Percentiles rank a stretch among this genome's conserved stretches.
phyloP scores from a whole-genome alignment of 2,888 invertebrate species.

The Protodeltote pygarga region DNA sequence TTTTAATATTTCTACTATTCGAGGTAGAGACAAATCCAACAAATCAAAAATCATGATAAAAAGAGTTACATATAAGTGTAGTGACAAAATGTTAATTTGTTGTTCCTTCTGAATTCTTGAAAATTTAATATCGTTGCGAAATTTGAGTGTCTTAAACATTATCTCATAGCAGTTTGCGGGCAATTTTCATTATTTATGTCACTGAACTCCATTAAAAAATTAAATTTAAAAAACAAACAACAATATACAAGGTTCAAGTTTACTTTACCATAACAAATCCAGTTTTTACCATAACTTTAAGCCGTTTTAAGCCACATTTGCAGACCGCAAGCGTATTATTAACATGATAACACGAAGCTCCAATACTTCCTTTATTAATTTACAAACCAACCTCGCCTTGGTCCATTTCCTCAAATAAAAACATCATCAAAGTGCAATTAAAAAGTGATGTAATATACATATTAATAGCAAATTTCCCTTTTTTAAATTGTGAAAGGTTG shows the following conservation, averaged over 20 bases:
- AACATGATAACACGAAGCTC: slow-evolving; percentile 50
- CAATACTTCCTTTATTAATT: slow-evolving; percentile 62
- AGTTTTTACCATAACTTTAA: slow-evolving; percentile 26
- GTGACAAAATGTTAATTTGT: no score
- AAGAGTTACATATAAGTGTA: no score
- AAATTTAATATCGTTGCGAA: no score
- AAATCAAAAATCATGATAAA: no score
- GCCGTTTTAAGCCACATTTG: slow-evolving; percentile 27
- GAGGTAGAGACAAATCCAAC: no score
- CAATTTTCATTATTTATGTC: no score
- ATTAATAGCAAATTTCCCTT: slow-evolving; percentile 3
- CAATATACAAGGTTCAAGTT: slow-evolving; percentile 9
- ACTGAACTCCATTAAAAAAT: no score
- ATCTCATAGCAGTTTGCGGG: no score
- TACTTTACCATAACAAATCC: slow-evolving; percentile 14
- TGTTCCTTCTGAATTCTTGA: no score
- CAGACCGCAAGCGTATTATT: slow-evolving; percentile 49
- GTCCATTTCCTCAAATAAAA: slow-evolving; percentile 55
- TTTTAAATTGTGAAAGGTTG: background rate
- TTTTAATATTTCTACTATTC: no score
- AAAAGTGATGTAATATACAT: slow-evolving; percentile 13
- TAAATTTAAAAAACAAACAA: no score
- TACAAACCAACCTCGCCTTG: slow-evolving; percentile 52
- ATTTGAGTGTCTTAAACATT: no score
- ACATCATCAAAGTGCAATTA: slow-evolving; percentile 35